A percentile compares a stretch with the other conserved stretches of the same genome.
phyloP scores from a whole-genome alignment of 2,888 invertebrate genomes.

The Autographa pulchrina region DNA sequence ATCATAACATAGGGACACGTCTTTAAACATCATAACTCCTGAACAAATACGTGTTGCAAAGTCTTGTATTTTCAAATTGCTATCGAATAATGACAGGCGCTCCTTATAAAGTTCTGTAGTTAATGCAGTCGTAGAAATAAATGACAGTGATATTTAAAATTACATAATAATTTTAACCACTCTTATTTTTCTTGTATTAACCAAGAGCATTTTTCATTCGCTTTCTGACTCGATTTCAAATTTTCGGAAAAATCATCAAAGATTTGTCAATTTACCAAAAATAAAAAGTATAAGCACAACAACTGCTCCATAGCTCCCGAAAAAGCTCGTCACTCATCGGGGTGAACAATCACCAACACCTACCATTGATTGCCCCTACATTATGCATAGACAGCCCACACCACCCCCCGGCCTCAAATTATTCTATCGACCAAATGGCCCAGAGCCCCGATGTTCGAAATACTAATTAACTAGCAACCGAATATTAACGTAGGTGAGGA shows the following conservation, averaged over 20 bases:
- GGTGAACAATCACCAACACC: constrained; percentile 82
- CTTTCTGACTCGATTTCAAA: too few relatives aligned
- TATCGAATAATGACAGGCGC: too few relatives aligned
- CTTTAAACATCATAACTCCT: too few relatives aligned
- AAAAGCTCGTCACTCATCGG: constrained; percentile 64
- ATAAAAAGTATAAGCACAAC: neutral
- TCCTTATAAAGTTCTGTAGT: too few relatives aligned
- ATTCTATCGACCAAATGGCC: constrained; percentile 64
- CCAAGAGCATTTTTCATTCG: too few relatives aligned
- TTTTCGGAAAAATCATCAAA: neutral
- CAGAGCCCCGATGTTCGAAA: constrained; percentile 52
- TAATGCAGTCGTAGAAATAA: too few relatives aligned
- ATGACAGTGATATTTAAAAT: too few relatives aligned
- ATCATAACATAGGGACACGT: too few relatives aligned
- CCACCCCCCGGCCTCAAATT: constrained; percentile 72
- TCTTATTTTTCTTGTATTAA: too few relatives aligned
- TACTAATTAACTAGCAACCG: constrained; percentile 13
- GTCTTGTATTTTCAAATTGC: too few relatives aligned
- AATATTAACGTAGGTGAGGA: constrained; percentile 41
- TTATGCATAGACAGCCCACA: constrained; percentile 81
- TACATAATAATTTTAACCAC: too few relatives aligned
- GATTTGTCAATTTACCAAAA: neutral
- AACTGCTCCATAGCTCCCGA: constrained; percentile 62
- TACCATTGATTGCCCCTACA: constrained; percentile 87
- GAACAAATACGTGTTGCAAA: too few relatives aligned